Evolutionary conservation across 1,140 invertebrate species (phyloP), one percentile per base, ranked within the genome.

Genomic region (Hormaphis cornu): DNA sequence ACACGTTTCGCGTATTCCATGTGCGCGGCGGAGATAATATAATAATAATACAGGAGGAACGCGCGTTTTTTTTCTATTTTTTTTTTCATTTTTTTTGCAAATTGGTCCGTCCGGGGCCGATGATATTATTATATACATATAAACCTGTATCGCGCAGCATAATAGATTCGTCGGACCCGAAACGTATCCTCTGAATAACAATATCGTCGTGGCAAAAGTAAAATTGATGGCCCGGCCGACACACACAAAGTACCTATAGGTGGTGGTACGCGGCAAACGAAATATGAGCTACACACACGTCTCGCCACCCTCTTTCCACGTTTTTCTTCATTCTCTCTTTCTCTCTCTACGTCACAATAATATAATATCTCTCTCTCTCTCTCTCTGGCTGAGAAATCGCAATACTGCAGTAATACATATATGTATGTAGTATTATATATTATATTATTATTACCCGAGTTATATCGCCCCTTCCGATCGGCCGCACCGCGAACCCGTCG

Each of bases 221-320:
- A 66, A 66, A 66, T 66, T 66, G 61, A 66, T 66, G 61, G 61
- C 61, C 61, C 18, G 44, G 61, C 61, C 44, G 61, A 66, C 61
- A 66, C 44, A 66, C 61, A 66, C 44, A 66, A 66, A 66, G 61
- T 66, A 66, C 61, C 61, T n/a, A n/a, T n/a, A n/a, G n/a, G n/a
- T n/a, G n/a, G n/a, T n/a, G n/a, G n/a, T n/a, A n/a, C n/a, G n/a
- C n/a, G n/a, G n/a, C n/a, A 30, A 66, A 66, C 61, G 61, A 66
- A 66, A 66, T 66, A 66, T 66, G 61, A 66, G 61, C 44, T 46
- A 30, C 44, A 42, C 56, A 59, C 56, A 42, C 56, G 22, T 28
- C 42, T 46, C 42, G 12, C n/a, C n/a, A n/a, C n/a, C n/a, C n/a
- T n/a, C n/a, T n/a, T n/a, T n/a, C n/a, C n/a, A n/a, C n/a, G n/a